Conservation (phyloP, 2,113 vertebrate species). For the Odobenus rosmarus region DNA sequence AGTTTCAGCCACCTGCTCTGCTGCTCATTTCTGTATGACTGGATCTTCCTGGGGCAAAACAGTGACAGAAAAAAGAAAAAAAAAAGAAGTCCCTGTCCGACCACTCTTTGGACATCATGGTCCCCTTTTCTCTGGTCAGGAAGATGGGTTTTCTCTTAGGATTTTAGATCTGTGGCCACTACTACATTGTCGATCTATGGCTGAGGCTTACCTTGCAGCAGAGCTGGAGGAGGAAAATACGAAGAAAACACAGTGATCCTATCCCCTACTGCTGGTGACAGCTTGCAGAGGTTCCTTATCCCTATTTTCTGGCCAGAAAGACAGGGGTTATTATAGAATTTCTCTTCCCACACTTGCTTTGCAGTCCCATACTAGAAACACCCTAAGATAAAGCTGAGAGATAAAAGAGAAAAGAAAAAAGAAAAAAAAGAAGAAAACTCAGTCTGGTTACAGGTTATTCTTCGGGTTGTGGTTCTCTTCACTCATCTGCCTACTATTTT, state of each 20-base stretch:
- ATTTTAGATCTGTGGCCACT: neutral
- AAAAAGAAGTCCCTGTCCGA: neutral
- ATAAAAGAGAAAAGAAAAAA: neutral
- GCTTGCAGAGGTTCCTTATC: no score
- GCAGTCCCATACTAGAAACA: neutral
- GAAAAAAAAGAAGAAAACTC: neutral
- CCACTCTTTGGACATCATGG: neutral
- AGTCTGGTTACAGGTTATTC: neutral
- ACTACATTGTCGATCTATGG: neutral
- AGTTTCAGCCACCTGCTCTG: neutral
- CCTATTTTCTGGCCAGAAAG: neutral
- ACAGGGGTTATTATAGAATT: neutral
- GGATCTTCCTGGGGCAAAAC: neutral
- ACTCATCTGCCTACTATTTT: no score
- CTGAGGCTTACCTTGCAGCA: rapidly evolving
- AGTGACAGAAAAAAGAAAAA: neutral
- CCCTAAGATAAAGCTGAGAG: neutral
- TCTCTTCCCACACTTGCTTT: neutral
- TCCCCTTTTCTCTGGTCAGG: neutral
- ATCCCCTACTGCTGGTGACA: neutral
- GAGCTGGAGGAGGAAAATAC: no score
- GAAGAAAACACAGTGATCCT: neutral
- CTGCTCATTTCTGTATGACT: neutral
- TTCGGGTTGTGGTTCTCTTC: neutral
- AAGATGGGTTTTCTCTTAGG: neutral